Evolutionary conservation across 2,797 vertebrate species (phyloP), one percentile per base, ranked within the genome.

Genomic region (Heteromormyrus szaboi): DNA sequence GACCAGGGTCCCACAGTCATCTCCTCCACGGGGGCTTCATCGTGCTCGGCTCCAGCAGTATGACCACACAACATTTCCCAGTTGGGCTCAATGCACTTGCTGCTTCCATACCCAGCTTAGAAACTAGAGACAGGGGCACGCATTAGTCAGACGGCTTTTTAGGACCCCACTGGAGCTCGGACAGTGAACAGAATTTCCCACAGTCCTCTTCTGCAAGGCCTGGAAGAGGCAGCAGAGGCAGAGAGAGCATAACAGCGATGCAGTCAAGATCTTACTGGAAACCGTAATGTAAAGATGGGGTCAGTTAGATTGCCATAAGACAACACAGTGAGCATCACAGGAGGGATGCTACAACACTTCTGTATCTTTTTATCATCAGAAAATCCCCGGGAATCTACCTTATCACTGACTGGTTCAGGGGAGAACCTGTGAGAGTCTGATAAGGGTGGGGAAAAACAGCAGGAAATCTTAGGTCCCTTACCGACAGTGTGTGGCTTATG

Each of bases 351-450:
- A 48, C 84, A 17, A 37, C 51, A 50, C 85, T 53, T 37, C 25
- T 83, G 6, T 87, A 51, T 89, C n/a, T 88, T 87, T 83, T 88
- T 89, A 86, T 88, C 88, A 72, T 62, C 7, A 48, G 25, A 81
- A 90, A 89, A 68, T 37, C 88, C 86, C 17, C 17, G 19, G 19
- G 88, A 90, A 89, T 89, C 90, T 56, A 86, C 65, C 87, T 89
- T 87, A 53, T 56, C 87, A 29, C 62, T 88, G 33, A 89, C 87
- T 91, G 83, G 88, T 88, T 56, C 53, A 86, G 56, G 72, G 88
- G 88, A 41, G 4, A 59, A 83, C 48, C 29, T 22, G 87, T 54
- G 53, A 59, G 41, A 25, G 12, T 41, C 17, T 86, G 29, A 59
- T 12, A 88, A 54, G 84, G 50, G 17, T 54, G 29, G 14, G 48